Percentiles rank a stretch among this genome's conserved stretches.
These are phyloP conservation scores for Seira sanloemensis DNA, from an alignment of 2,888 invertebrate species.

Conservation along the genomic window DNA sequence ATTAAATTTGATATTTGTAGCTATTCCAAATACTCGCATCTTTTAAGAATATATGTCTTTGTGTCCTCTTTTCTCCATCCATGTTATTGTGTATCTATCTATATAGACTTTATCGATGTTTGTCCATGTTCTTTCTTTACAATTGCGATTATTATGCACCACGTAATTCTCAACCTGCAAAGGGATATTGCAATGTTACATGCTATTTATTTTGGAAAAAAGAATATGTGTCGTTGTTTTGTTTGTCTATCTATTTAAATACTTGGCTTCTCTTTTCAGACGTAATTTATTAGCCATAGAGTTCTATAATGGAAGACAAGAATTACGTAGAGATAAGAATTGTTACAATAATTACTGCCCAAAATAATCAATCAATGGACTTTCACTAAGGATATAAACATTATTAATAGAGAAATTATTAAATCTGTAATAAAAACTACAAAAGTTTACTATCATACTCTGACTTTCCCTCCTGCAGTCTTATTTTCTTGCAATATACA, in stretches of 20 bases:
- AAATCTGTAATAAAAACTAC: neutral
- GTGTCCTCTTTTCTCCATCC: slow-evolving; percentile 44
- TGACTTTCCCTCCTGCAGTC: neutral
- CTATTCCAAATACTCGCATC: too few species aligned
- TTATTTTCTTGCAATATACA: too few species aligned
- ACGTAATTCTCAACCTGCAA: neutral
- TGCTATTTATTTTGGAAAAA: too few species aligned
- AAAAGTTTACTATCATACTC: too few species aligned
- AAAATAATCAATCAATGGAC: slow-evolving; percentile 56
- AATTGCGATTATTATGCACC: neutral
- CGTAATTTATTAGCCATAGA: too few species aligned
- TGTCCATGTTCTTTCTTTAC: too few species aligned
- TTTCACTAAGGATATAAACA: slow-evolving; percentile 41
- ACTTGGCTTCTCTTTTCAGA: too few species aligned
- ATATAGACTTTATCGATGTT: too few species aligned
- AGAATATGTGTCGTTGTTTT: too few species aligned
- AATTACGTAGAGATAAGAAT: neutral
- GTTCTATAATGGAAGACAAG: too few species aligned
- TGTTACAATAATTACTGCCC: slow-evolving; percentile 53
- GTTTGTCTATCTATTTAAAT: too few species aligned
- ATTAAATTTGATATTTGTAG: too few species aligned
- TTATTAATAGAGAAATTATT: neutral
- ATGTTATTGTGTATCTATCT: slow-evolving; percentile 25
- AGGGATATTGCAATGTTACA: neutral
- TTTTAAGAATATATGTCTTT: neutral